These are phyloP conservation scores for Drosophila trapezifrons DNA, from an alignment of 1,140 invertebrate genomes.

Conservation along the genomic window DNA sequence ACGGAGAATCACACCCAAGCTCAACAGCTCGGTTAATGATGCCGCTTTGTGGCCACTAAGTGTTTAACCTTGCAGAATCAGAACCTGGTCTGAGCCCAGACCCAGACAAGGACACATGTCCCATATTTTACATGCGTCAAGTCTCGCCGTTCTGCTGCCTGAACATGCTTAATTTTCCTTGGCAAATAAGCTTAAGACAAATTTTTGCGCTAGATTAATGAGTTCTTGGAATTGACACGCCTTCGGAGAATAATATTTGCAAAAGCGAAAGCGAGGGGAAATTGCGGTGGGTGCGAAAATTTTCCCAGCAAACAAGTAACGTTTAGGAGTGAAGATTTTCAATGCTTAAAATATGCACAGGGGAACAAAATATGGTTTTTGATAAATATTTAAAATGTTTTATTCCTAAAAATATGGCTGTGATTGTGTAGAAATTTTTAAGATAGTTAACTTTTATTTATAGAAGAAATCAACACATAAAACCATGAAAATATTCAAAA, in stretches of 20 bases:
- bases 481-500: too few species aligned
- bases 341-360: conserved; percentile 6
- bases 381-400: neutral
- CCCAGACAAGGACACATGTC: conserved; percentile 43
- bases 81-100: conserved; percentile 26
- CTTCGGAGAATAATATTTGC: conserved; percentile 41
- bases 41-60: conserved; percentile 77
- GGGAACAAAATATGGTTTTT: neutral
- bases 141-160: conserved; percentile 55
- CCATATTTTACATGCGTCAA: conserved; percentile 65
- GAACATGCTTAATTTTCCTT: conserved; percentile 64
- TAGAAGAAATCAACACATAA: too few species aligned
- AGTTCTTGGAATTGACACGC: conserved; percentile 53
- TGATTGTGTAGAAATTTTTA: too few species aligned
- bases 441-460: too few species aligned
- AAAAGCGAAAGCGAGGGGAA: conserved; percentile 13
- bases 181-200: conserved; percentile 69
- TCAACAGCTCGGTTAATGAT: conserved; percentile 62
- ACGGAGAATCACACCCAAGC: neutral
- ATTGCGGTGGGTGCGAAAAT: conserved; percentile 8
- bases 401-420: too few species aligned
- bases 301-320: neutral
- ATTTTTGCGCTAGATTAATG: conserved; percentile 72
- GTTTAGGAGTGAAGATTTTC: neutral
- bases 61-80: conserved; percentile 68